Evolutionary conservation across 2,113 vertebrate species (phyloP).

Genomic region (Glaucomys volans): DNA sequence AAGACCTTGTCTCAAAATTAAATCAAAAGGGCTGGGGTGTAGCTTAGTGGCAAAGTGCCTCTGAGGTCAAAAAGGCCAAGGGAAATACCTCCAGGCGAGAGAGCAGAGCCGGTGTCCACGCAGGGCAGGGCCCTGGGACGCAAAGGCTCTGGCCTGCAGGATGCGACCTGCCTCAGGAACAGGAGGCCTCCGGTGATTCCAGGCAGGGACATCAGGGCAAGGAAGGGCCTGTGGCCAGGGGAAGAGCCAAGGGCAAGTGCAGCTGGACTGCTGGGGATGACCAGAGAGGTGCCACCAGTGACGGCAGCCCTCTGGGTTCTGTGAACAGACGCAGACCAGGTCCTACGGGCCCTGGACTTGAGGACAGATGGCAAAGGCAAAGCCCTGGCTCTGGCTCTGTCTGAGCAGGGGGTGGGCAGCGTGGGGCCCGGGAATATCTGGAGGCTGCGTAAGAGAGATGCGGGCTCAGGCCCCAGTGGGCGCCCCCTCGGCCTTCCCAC

Average conservation of each 20-base stretch:
- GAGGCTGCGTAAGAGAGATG: too few species aligned
- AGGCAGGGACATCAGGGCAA: not conserved
- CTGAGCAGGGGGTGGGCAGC: not conserved
- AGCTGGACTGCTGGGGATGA: not conserved
- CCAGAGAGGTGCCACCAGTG: not conserved
- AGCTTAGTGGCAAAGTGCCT: too few species aligned
- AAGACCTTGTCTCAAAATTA: not conserved
- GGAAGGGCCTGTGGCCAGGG: not conserved
- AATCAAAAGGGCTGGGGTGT: too few species aligned
- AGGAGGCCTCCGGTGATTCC: not conserved
- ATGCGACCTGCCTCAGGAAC: not conserved
- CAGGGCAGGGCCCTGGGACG: too few species aligned
- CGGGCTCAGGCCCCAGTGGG: too few species aligned
- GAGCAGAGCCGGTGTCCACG: not conserved
- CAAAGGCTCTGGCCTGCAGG: not conserved
- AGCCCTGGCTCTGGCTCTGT: rapidly evolving
- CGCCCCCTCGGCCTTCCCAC: too few species aligned
- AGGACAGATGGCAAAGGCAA: too few species aligned
- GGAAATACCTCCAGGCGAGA: not conserved
- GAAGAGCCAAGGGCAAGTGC: not conserved
- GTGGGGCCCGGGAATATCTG: rapidly evolving
- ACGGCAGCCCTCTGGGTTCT: not conserved
- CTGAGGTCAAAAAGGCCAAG: too few species aligned
- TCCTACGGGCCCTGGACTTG: not conserved
- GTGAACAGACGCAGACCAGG: not conserved